A percentile compares a stretch with the other conserved stretches of the same genome.
Evolutionary conservation across 2,888 invertebrate genomes (phyloP).

Genomic region (Hydraecia micacea): DNA sequence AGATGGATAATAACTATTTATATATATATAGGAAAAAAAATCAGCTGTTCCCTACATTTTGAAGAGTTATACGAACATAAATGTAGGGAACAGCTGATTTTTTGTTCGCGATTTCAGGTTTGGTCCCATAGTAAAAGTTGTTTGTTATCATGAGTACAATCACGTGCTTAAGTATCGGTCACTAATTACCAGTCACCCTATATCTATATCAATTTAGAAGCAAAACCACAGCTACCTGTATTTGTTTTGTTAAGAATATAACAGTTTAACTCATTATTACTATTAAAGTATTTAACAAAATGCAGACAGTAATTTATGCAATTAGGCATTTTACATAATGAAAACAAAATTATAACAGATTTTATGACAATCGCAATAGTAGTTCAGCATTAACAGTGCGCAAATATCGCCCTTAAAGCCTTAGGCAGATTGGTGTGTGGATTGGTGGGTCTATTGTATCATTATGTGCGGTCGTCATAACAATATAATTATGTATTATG

Average conservation of each 20-base stretch:
- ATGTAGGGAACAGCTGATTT: no score
- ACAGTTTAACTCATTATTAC: background rate
- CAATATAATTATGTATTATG: no score
- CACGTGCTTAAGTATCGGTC: no score
- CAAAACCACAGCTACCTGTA: background rate
- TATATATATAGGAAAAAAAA: background rate
- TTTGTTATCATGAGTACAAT: no score
- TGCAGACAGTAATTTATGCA: background rate
- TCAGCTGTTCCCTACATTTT: no score
- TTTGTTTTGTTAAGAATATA: background rate
- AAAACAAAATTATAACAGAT: conserved; percentile 5
- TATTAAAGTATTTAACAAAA: background rate
- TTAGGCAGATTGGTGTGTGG: no score
- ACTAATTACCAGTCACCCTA: no score
- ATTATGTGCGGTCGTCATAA: no score
- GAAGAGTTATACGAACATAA: no score
- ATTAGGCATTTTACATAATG: background rate
- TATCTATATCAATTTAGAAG: background rate
- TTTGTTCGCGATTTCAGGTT: no score
- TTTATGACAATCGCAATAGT: conserved; percentile 9
- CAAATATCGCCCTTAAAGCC: background rate
- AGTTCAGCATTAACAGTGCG: background rate
- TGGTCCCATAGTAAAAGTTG: no score
- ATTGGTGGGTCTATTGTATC: background rate
- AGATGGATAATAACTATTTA: background rate